Evolutionary conservation across 2,888 invertebrate genomes (phyloP), one percentile per base, ranked within the genome.

Genomic region (Sialis fuliginosa): DNA sequence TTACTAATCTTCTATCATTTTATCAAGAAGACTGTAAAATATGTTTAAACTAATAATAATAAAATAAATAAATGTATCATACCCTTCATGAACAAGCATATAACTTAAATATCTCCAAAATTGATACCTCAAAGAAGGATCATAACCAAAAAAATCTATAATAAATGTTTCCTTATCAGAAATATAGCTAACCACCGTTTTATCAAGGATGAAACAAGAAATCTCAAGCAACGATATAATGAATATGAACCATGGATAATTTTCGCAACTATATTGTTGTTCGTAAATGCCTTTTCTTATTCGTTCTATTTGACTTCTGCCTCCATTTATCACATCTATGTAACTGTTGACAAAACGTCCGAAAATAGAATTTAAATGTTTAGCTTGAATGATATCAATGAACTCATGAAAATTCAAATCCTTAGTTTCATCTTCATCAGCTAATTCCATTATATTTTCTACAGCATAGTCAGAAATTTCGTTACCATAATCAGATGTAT

Each of bases 31-130:
- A 34, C 35, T 34, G 9, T 9, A 9, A 34, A n/a, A n/a, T 4
- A n/a, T 35, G 2, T 35, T n/a, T 10, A 10, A 35, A 35, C 3
- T 9, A 7, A 35, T 9, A 35, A n/a, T 35, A 35, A 35, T 34
- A 35, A 3, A n/a, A n/a, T 35, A n/a, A n/a, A 35, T 13, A 22
- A 12, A 7, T 13, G 10, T 13, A 30, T 42, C 77, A 71, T 62
- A 86, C 84, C 92, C 92, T 50, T 90, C 84, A 65, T 96, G 96
- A 30, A 96, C 89, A 61, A 96, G 81, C 91, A 95, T 93, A 61
- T 97, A 98, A 1, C 89, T 85, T 44, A 95, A 57, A 62, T 81
- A 97, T 57, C 97, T 72, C 96, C 97, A 97, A 1, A 81, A 82
- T 67, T 98, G 85, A 46, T 80, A 72, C 50, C 95, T 74, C 58